A percentile compares a stretch with the other conserved stretches of the same genome.
Conservation (phyloP, 2,797 vertebrate species). For the Anguilla pacifica region DNA sequence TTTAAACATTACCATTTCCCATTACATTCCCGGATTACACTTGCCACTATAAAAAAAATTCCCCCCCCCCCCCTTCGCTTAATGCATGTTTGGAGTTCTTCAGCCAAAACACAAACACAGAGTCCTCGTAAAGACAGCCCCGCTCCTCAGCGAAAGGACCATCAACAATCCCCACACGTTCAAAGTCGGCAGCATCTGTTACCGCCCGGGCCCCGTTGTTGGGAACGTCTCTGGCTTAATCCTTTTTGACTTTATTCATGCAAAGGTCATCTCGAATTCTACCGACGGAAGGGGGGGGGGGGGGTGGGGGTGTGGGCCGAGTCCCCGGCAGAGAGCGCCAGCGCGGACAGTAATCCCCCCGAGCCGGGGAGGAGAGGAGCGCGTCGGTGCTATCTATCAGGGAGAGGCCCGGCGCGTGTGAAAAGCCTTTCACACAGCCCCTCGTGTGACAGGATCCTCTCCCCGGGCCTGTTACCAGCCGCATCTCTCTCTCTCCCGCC, state of each 20-base stretch:
- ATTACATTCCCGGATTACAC: slow-evolving; percentile 31
- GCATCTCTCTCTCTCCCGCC: background rate
- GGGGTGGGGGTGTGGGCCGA: slow-evolving; percentile 54
- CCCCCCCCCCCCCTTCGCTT: background rate
- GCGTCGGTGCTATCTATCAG: slow-evolving; percentile 18
- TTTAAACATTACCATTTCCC: slow-evolving; percentile 23
- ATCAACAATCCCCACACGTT: slow-evolving; percentile 83
- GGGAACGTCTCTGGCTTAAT: slow-evolving; percentile 83
- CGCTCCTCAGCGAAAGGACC: slow-evolving; percentile 59
- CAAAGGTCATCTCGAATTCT: slow-evolving; percentile 85
- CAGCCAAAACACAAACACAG: slow-evolving; percentile 30
- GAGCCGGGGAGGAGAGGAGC: slow-evolving; percentile 31
- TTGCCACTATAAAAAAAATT: slow-evolving; percentile 1
- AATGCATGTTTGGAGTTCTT: slow-evolving; percentile 26
- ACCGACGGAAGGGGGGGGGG: slow-evolving; percentile 68
- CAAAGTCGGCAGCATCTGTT: slow-evolving; percentile 81
- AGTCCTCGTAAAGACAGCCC: slow-evolving; percentile 54
- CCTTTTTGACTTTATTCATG: slow-evolving; percentile 89
- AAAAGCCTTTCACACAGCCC: slow-evolving; percentile 19
- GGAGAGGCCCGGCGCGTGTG: background rate
- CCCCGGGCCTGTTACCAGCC: background rate
- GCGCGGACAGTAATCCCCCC: slow-evolving; percentile 49
- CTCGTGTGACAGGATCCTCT: background rate
- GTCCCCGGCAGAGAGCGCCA: slow-evolving; percentile 53
- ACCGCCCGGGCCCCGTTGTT: slow-evolving; percentile 75